phyloP scores from a whole-genome alignment of 2,888 invertebrate species.

The Thelaira solivaga region DNA sequence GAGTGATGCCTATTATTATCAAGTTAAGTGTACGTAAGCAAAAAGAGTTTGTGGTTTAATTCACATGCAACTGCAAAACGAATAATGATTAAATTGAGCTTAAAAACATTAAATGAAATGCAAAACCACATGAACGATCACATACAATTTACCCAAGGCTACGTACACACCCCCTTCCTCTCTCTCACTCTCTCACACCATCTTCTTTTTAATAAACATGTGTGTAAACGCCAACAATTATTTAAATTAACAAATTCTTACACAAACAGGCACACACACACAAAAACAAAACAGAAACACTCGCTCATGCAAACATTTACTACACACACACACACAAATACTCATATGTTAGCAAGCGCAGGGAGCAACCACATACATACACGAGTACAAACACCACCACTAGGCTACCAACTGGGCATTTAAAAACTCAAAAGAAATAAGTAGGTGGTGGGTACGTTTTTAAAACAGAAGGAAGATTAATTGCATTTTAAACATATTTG shows the following conservation, averaged over 20 bases:
- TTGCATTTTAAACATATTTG: too few species aligned
- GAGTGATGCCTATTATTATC: neutral
- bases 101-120: constrained; percentile 11
- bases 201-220: too few species aligned
- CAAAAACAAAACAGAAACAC: neutral
- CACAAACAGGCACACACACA: neutral
- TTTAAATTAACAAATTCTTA: neutral
- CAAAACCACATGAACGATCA: neutral
- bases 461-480: too few species aligned
- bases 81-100: constrained; percentile 30
- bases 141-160: neutral
- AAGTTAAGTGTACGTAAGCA: neutral
- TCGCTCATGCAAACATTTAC: neutral
- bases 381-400: too few species aligned
- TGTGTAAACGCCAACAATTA: neutral
- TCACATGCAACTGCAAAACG: neutral
- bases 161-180: too few species aligned
- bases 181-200: too few species aligned
- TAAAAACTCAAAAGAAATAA: too few species aligned
- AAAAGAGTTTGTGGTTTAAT: neutral
- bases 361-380: too few species aligned
- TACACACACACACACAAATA: neutral
- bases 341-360: too few species aligned
- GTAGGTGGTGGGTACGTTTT: too few species aligned
- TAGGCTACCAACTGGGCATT: too few species aligned